Conservation (phyloP, 2,888 invertebrate genomes). For the Thymelicus lineola region DNA sequence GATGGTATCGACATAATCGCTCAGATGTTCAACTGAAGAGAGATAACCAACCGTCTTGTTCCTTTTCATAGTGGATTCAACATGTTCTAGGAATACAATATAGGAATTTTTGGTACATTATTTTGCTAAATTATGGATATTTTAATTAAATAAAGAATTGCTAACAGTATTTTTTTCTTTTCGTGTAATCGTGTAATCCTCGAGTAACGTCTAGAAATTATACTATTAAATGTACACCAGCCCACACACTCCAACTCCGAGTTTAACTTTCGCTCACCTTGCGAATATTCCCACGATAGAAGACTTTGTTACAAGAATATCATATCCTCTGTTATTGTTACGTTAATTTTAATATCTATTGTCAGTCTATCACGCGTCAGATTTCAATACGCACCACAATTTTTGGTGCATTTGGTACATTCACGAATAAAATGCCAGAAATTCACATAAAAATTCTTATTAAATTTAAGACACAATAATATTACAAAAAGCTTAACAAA, state of each 20-base stretch:
- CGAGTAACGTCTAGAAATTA: not conserved
- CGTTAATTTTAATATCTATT: slow-evolving; percentile 46
- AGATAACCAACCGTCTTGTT: not conserved
- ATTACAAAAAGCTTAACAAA: too few relatives aligned
- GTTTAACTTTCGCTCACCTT: slow-evolving; percentile 53
- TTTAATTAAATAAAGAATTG: too few relatives aligned
- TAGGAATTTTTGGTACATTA: too few relatives aligned
- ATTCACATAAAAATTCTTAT: too few relatives aligned
- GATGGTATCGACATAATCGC: not conserved
- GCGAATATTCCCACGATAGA: slow-evolving; percentile 58
- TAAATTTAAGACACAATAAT: too few relatives aligned
- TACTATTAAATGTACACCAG: slow-evolving; percentile 4
- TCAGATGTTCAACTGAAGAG: slow-evolving; percentile 1
- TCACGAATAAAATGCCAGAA: not conserved
- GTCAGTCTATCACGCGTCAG: slow-evolving; percentile 45
- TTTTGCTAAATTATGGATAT: too few relatives aligned
- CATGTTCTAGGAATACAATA: too few relatives aligned
- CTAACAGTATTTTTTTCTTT: too few relatives aligned
- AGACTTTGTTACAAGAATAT: slow-evolving; percentile 29
- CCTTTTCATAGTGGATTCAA: not conserved
- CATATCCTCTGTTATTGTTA: slow-evolving; percentile 39
- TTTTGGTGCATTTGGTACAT: not conserved
- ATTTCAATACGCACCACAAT: slow-evolving; percentile 48
- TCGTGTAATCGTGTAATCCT: too few relatives aligned
- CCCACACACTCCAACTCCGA: slow-evolving; percentile 8